Conservation (phyloP, 2,888 invertebrate genomes). For the Dusona sp. region DNA sequence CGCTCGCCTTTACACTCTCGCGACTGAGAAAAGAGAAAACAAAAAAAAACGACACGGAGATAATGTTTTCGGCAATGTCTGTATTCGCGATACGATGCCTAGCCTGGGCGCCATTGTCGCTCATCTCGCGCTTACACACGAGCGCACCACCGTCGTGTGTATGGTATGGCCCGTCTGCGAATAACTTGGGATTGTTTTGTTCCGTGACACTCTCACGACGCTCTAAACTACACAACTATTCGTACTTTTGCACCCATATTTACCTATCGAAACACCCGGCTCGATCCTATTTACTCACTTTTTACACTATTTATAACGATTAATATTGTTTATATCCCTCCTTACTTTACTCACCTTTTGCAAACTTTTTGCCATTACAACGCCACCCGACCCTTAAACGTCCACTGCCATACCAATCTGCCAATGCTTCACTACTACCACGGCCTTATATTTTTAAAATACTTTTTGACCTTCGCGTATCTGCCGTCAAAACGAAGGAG, state of each 20-base stretch:
- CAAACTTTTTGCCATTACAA: slow-evolving; percentile 92
- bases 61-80: slow-evolving; percentile 82
- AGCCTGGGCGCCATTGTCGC: slow-evolving; percentile 83
- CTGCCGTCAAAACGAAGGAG: slow-evolving; percentile 79
- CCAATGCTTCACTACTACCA: slow-evolving; percentile 73
- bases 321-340: slow-evolving; percentile 68
- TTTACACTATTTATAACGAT: slow-evolving; percentile 34
- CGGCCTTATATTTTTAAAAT: slow-evolving; percentile 85
- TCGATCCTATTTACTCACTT: slow-evolving; percentile 13
- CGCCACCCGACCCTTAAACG: slow-evolving; percentile 91
- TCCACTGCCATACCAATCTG: slow-evolving; percentile 88
- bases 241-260: slow-evolving; percentile 2
- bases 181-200: slow-evolving; percentile 48
- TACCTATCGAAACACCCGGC: slow-evolving; percentile 7
- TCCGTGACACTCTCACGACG: slow-evolving; percentile 41
- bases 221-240: slow-evolving; percentile 26
- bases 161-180: slow-evolving; percentile 43
- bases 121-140: slow-evolving; percentile 76
- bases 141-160: slow-evolving; percentile 23
- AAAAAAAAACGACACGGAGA: slow-evolving; percentile 73
- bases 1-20: slow-evolving; percentile 55
- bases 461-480: slow-evolving; percentile 84
- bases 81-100: slow-evolving; percentile 78
- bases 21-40: slow-evolving; percentile 57
- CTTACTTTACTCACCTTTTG: slow-evolving; percentile 89